These are phyloP conservation scores for Drosophila virilis DNA, from an alignment of 1,140 invertebrate genomes.

Conservation along the genomic window DNA sequence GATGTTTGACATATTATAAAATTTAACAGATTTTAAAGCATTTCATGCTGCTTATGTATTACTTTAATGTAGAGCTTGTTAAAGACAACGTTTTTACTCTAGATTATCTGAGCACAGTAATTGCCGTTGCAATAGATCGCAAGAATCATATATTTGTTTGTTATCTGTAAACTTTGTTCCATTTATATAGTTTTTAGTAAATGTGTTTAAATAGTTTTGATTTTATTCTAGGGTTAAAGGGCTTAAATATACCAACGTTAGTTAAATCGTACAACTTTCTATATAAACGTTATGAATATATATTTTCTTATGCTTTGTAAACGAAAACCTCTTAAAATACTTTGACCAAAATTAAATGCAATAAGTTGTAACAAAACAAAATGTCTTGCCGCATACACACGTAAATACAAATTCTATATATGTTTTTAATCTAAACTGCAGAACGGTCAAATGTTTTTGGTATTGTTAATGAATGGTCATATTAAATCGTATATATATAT, in stretches of 20 bases:
- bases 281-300: slow-evolving; percentile 18
- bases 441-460: slow-evolving; percentile 69
- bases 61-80: background rate
- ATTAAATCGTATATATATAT: slow-evolving; percentile 17
- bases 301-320: slow-evolving; percentile 50
- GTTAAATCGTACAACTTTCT: slow-evolving; percentile 21
- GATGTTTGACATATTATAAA: background rate
- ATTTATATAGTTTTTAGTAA: slow-evolving; percentile 44
- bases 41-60: too few relatives aligned
- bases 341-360: slow-evolving; percentile 49
- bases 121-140: background rate
- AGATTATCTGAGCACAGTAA: background rate
- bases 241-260: slow-evolving; percentile 35
- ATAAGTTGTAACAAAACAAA: slow-evolving; percentile 60
- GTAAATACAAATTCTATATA: slow-evolving; percentile 37
- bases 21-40: too few relatives aligned
- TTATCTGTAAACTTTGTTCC: slow-evolving; percentile 1
- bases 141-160: background rate
- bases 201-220: slow-evolving; percentile 69
- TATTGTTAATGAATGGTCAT: slow-evolving; percentile 58
- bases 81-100: background rate
- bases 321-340: slow-evolving; percentile 39
- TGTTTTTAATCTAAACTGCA: slow-evolving; percentile 59
- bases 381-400: slow-evolving; percentile 59
- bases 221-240: slow-evolving; percentile 64